phyloP scores from a whole-genome alignment of 2,888 invertebrate genomes.

The Drosophila longiperda region DNA sequence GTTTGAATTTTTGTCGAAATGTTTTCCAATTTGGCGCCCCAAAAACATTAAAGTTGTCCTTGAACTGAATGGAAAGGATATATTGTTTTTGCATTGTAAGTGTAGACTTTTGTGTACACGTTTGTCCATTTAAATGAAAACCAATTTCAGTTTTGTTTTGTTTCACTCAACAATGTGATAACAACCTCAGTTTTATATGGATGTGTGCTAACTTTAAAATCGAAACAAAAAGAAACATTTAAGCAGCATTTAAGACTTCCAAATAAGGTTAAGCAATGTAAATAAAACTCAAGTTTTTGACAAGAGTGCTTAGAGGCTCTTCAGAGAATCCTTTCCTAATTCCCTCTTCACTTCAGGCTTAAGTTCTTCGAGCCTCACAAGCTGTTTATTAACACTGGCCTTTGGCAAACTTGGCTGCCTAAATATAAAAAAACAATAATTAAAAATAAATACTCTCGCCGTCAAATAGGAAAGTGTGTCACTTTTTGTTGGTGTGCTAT shows the following conservation, averaged over 20 bases:
- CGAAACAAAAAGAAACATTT: not conserved
- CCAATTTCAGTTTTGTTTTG: conserved; percentile 57
- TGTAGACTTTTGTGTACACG: conserved; percentile 1
- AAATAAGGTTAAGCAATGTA: not conserved
- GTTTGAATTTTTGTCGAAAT: conserved; percentile 50
- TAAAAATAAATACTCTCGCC: not conserved
- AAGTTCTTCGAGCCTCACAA: conserved; percentile 13
- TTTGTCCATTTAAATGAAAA: conserved; percentile 39
- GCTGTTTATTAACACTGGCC: conserved; percentile 4
- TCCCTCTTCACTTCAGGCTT: conserved; percentile 17
- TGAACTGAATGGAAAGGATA: conserved; percentile 39
- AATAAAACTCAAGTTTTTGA: not conserved
- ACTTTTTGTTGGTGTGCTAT: conserved; percentile 41
- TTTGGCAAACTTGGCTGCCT: conserved; percentile 1
- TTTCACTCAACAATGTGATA: conserved; percentile 32
- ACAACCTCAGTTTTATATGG: conserved; percentile 11
- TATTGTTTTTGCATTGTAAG: not conserved
- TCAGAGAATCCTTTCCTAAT: conserved; percentile 17
- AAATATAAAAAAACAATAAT: not conserved
- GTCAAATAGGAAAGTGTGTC: conserved; percentile 20
- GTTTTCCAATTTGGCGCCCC: conserved; percentile 29
- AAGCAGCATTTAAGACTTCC: not conserved
- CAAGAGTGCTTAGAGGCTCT: not conserved
- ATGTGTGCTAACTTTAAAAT: not conserved
- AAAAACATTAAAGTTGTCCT: conserved; percentile 69